Percentiles rank a stretch among this genome's conserved stretches.
Evolutionary conservation across 2,797 vertebrate species (phyloP).

Genomic region (Melanotaenia parkinsoni): DNA sequence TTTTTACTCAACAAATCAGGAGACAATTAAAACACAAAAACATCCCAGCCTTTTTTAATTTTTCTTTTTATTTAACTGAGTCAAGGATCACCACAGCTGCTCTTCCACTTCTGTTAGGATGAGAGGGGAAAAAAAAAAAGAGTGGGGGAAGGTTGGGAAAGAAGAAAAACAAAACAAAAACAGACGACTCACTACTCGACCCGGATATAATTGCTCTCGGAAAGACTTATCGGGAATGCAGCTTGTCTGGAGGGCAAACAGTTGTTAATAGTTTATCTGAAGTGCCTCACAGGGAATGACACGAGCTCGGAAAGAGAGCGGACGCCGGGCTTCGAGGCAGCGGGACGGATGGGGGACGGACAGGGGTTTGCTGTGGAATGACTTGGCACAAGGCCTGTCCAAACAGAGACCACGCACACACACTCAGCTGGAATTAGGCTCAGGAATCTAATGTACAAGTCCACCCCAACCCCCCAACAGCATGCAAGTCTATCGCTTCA

Average conservation of each 20-base stretch:
- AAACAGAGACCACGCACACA: constrained; percentile 54
- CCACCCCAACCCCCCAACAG: constrained; percentile 42
- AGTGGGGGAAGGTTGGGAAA: constrained; percentile 6
- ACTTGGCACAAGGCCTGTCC: constrained; percentile 68
- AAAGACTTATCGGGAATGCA: constrained; percentile 79
- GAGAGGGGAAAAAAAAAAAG: background rate
- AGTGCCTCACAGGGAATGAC: constrained; percentile 59
- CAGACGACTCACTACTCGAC: constrained; percentile 67
- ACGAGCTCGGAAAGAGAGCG: constrained; percentile 16
- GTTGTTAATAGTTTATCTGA: constrained; percentile 80
- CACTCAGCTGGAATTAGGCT: constrained; percentile 66
- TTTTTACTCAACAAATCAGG: constrained; percentile 23
- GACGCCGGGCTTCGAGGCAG: constrained; percentile 27
- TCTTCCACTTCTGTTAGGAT: constrained; percentile 64
- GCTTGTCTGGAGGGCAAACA: constrained; percentile 66
- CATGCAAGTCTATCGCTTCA: constrained; percentile 13
- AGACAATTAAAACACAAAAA: constrained; percentile 42
- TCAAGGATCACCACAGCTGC: constrained; percentile 72
- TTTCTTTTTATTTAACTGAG: constrained; percentile 25
- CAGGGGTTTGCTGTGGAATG: constrained; percentile 61
- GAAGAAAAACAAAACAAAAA: background rate
- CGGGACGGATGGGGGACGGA: constrained; percentile 33
- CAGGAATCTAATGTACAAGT: constrained; percentile 64
- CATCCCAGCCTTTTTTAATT: background rate
- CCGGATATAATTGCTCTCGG: constrained; percentile 84